These are phyloP conservation scores for Arvicanthis niloticus DNA, from an alignment of 2,113 vertebrate species.

Conservation along the genomic window DNA sequence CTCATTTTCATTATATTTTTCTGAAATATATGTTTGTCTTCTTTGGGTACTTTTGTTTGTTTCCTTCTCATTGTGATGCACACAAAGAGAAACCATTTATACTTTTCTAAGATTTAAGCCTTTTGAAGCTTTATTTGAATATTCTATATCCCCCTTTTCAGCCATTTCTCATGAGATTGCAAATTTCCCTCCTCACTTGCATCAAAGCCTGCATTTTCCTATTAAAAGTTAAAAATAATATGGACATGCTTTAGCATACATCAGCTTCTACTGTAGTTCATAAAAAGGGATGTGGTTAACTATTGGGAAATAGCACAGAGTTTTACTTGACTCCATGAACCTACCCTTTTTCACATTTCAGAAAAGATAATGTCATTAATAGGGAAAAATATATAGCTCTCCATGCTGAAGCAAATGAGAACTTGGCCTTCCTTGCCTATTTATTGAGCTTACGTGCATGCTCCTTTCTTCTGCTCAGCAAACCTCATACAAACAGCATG, in stretches of 20 bases:
- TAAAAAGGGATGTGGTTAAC: not conserved
- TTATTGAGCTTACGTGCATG: not conserved
- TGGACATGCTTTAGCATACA: not conserved
- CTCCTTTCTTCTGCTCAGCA: slow-evolving; percentile 8
- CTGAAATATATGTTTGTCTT: not conserved
- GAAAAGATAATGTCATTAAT: not conserved
- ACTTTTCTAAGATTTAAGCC: not conserved
- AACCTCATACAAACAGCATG: not conserved
- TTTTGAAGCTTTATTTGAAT: slow-evolving; percentile 28
- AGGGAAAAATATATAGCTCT: not conserved
- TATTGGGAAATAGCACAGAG: not conserved
- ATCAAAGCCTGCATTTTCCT: not conserved
- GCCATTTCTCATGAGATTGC: not conserved
- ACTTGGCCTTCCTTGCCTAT: not conserved
- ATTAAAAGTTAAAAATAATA: not conserved
- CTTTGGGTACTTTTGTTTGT: not conserved
- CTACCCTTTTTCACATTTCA: not conserved
- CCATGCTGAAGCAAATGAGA: not conserved
- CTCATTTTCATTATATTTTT: not conserved
- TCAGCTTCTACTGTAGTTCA: not conserved
- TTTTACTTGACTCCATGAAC: not conserved
- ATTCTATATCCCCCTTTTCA: not conserved
- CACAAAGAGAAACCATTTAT: not conserved
- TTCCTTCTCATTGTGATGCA: not conserved
- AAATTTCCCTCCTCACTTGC: not conserved